phyloP scores from a whole-genome alignment of 2,797 vertebrate species.

The Falco biarmicus region DNA sequence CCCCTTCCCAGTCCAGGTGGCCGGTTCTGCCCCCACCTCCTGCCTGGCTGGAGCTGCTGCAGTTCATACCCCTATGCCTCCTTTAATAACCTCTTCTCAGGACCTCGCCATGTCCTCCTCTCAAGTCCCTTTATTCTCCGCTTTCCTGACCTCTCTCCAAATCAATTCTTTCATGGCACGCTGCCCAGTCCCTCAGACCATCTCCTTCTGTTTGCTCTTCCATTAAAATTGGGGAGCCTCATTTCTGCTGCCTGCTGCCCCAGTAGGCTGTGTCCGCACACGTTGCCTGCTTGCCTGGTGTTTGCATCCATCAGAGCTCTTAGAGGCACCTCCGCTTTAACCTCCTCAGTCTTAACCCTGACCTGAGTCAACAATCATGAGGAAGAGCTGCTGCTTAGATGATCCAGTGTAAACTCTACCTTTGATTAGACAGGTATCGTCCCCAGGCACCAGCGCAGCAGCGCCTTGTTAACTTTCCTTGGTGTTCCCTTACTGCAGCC shows the following conservation, averaged over 20 bases:
- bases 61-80: not conserved
- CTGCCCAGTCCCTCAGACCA: not conserved
- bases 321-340: not conserved
- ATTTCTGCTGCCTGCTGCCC: not conserved
- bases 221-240: not conserved
- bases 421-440: slow-evolving; percentile 58
- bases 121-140: not conserved
- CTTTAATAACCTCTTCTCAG: not conserved
- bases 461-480: slow-evolving; percentile 37
- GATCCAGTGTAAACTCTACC: slow-evolving; percentile 47
- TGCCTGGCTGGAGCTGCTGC: not conserved
- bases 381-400: slow-evolving; percentile 31
- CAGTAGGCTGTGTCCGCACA: not conserved
- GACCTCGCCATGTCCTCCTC: not conserved
- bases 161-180: not conserved
- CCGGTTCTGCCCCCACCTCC: not conserved
- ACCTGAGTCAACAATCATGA: slow-evolving; percentile 47
- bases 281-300: not conserved
- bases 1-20: not conserved
- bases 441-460: not conserved
- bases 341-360: slow-evolving; percentile 44
- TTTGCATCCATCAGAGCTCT: slow-evolving; percentile 49
- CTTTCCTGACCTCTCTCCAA: not conserved
- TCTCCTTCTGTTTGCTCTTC: slow-evolving; percentile 25
- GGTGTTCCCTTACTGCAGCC: slow-evolving; percentile 7